These are phyloP conservation scores for Anabacerthia variegaticeps DNA, from an alignment of 2,797 vertebrate species.

Conservation along the genomic window DNA sequence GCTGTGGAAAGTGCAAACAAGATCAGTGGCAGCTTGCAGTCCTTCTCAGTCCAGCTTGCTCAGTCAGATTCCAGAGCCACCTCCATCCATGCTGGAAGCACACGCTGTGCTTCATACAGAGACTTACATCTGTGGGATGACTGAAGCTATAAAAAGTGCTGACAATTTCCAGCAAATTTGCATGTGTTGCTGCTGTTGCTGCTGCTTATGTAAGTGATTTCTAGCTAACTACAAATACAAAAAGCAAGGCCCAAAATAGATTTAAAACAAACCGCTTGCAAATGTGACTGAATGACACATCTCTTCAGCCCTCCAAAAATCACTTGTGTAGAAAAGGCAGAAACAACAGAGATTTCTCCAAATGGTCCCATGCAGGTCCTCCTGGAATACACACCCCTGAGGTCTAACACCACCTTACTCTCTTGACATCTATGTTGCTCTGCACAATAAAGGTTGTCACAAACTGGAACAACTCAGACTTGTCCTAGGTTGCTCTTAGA, in stretches of 20 bases:
- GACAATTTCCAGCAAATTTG: constrained; percentile 60
- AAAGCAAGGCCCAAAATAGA: constrained; percentile 8
- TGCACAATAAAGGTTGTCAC: neutral
- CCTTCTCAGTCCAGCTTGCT: neutral
- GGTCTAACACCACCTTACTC: neutral
- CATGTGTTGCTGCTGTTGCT: constrained; percentile 60
- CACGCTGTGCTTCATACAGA: constrained; percentile 36
- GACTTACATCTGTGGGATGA: constrained; percentile 57
- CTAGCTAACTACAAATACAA: constrained; percentile 52
- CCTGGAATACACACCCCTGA: neutral
- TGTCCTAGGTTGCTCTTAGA: neutral
- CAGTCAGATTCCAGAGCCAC: constrained; percentile 52
- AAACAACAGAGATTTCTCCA: neutral
- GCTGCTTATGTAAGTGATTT: constrained; percentile 67
- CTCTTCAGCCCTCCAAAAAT: neutral
- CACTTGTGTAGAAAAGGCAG: neutral
- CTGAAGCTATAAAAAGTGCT: constrained; percentile 70
- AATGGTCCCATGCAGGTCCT: neutral
- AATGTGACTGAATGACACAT: constrained; percentile 21
- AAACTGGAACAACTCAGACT: neutral
- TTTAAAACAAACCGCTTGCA: constrained; percentile 16
- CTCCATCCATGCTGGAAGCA: constrained; percentile 46
- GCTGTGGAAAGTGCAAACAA: constrained; percentile 2
- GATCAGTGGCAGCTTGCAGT: neutral
- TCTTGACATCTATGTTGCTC: neutral